Evolutionary conservation across 2,888 invertebrate genomes (phyloP).

Genomic region (Apamea epomidion): DNA sequence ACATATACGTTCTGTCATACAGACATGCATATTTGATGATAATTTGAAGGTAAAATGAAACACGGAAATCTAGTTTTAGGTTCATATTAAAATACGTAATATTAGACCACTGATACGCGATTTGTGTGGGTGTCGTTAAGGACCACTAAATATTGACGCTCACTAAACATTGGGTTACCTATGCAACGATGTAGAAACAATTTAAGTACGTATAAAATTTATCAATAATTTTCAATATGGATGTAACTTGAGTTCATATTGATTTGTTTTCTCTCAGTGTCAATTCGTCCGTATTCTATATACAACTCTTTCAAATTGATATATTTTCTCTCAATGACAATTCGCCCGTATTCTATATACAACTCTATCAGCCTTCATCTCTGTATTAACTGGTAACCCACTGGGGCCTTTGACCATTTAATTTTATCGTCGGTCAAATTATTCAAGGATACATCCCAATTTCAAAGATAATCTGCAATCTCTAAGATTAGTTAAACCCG

Average conservation of each 20-base stretch:
- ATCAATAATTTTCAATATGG: too few relatives aligned
- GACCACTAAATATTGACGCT: slow-evolving; percentile 12
- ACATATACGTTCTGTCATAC: neutral
- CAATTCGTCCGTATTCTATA: neutral
- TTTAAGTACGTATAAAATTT: neutral
- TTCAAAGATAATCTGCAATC: neutral
- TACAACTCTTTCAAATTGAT: too few relatives aligned
- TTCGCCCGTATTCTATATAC: neutral
- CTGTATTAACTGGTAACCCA: neutral
- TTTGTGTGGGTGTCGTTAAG: slow-evolving; percentile 21
- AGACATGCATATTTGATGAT: slow-evolving; percentile 11
- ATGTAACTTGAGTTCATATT: too few relatives aligned
- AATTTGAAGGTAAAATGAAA: slow-evolving; percentile 10
- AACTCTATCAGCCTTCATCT: neutral
- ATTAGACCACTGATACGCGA: slow-evolving; percentile 21
- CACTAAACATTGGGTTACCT: neutral
- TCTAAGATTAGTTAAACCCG: neutral
- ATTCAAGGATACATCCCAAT: neutral
- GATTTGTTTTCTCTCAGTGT: neutral
- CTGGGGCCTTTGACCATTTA: neutral
- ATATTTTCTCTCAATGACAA: neutral
- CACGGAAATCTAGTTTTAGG: slow-evolving; percentile 15
- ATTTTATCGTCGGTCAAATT: neutral
- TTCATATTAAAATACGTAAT: slow-evolving; percentile 6
- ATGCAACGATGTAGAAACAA: neutral